A percentile compares a stretch with the other conserved stretches of the same genome.
Conservation (phyloP, 2,888 invertebrate species). For the Eulithis testata region DNA sequence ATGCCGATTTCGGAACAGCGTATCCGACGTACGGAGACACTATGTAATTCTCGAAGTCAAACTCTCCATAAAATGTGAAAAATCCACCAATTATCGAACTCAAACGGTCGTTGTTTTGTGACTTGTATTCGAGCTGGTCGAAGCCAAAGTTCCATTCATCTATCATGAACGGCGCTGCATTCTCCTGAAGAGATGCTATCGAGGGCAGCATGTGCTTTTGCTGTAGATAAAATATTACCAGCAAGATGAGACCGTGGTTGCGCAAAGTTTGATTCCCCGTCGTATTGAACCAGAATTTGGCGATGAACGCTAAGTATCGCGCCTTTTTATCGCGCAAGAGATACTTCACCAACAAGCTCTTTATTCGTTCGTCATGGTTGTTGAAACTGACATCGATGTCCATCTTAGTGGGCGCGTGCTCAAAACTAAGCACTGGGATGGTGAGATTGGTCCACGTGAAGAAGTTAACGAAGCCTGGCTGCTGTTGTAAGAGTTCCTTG, state of each 20-base stretch:
- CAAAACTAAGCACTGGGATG: conserved; percentile 1
- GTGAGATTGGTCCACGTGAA: conserved; percentile 2
- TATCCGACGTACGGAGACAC: conserved; percentile 27
- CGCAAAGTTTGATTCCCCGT: background rate
- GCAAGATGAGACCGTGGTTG: conserved; percentile 29
- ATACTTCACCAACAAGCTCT: background rate
- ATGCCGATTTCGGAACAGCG: conserved; percentile 10
- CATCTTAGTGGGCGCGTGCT: background rate
- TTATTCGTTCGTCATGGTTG: background rate
- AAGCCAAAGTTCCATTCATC: conserved; percentile 25
- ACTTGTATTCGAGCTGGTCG: conserved; percentile 4
- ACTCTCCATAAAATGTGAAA: conserved; percentile 52
- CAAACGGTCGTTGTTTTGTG: conserved; percentile 1
- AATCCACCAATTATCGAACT: conserved; percentile 47
- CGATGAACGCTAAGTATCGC: conserved; percentile 29
- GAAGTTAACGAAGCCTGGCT: background rate
- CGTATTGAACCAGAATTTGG: conserved; percentile 41
- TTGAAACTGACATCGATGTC: background rate
- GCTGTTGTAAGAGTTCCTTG: background rate
- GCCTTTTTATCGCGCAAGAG: background rate
- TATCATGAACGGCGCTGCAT: conserved; percentile 1
- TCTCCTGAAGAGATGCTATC: conserved; percentile 19
- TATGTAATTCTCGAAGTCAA: conserved; percentile 33
- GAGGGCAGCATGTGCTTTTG: conserved; percentile 35
- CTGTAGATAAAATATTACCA: conserved; percentile 47